Evolutionary conservation across 2,888 invertebrate genomes (phyloP), one percentile per base, ranked within the genome.

Genomic region (Tetranychus truncatus): DNA sequence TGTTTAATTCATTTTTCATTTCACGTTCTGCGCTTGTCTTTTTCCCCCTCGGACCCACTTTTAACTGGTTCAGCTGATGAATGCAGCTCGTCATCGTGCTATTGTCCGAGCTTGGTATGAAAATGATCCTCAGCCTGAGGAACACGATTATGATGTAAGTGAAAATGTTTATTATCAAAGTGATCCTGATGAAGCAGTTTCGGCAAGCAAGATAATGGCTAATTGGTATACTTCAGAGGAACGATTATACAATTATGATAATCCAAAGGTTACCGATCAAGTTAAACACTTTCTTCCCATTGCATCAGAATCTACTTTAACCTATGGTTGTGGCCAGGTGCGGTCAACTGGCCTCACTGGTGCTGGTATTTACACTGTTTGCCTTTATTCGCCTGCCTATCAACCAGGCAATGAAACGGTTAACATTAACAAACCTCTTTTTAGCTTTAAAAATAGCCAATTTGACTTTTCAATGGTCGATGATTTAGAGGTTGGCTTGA

Each of bases 391-490:
- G 1, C 69, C 69, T 11, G 11, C 9, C 11, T 69, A 69, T 69
- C 21, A 20, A 4, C 69, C 69, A 5, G 69, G 69, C 18, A 20
- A 69, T 20, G 69, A 69, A 21, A 69, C 8, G 6, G 15, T 20
- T 6, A 69, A 69, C 8, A 69, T 69, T 24, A 6, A 4, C 21
- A 24, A 69, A 21, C 69, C 69, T 6, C 21, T 21, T 9, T 69
- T 69, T 20, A 6, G 20, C 20, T 69, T 69, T 69, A 24, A 69
- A 69, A 24, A n/a, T 69, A 24, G 34, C 21, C 21, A 69, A 69
- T 69, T 69, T 24, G 34, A 69, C 20, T 69, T 69, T 21, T 69
- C 69, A 20, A 69, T 69, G 69, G 34, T 24, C 20, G 69, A 69
- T 69, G 69, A 69, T 69, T 69, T 69, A 21, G 11, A 24, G 11